These are phyloP conservation scores for Caerostris extrusa DNA, from an alignment of 1,140 invertebrate species.

Conservation along the genomic window DNA sequence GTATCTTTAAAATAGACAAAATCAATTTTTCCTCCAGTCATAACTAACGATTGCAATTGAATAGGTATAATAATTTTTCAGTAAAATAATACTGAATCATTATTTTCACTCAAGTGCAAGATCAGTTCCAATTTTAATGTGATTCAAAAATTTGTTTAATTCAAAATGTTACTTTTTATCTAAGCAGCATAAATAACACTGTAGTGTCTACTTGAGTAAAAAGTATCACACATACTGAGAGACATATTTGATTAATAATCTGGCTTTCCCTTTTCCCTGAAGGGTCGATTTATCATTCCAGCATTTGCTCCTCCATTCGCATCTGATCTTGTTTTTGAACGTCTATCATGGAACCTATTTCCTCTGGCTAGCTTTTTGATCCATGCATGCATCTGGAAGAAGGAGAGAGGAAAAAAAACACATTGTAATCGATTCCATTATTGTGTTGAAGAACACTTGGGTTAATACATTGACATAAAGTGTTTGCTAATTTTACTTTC, in stretches of 20 bases:
- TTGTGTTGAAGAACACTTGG: background rate
- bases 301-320: background rate
- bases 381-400: background rate
- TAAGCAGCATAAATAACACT: too few species aligned
- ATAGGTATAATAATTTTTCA: too few species aligned
- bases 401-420: background rate
- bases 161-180: too few species aligned
- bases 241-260: background rate
- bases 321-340: background rate
- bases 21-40: too few species aligned
- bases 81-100: too few species aligned
- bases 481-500: slow-evolving; percentile 1
- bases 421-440: background rate
- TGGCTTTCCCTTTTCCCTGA: background rate
- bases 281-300: background rate
- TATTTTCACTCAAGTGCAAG: too few species aligned
- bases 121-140: too few species aligned
- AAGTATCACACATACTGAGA: background rate
- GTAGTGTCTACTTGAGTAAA: too few species aligned
- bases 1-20: too few species aligned
- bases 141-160: too few species aligned
- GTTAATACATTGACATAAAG: background rate
- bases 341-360: background rate
- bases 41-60: too few species aligned
- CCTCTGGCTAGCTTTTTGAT: background rate